Percentiles rank a stretch among this genome's conserved stretches.
phyloP scores from a whole-genome alignment of 2,113 vertebrate species.

The Lepidiolamprologus cunningtoni region DNA sequence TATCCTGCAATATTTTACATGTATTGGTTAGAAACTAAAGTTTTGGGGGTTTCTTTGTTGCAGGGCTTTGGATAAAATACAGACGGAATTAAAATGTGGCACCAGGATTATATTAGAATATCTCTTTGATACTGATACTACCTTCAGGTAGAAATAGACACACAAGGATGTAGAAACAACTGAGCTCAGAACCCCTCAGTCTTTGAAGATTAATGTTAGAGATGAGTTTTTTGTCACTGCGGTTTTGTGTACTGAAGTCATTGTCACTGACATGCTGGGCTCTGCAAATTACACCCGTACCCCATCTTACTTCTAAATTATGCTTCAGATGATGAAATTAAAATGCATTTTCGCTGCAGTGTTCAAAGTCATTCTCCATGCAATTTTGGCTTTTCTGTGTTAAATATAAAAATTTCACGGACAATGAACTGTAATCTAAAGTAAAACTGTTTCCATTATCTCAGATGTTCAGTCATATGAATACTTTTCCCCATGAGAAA shows the following conservation, averaged over 20 bases:
- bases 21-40: not conserved
- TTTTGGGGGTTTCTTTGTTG: rapidly evolving
- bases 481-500: not conserved
- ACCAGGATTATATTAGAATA: not conserved
- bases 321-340: not conserved
- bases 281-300: not conserved
- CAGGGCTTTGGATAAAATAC: not conserved
- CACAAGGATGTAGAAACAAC: not conserved
- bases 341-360: not conserved
- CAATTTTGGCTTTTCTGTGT: not conserved
- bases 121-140: not conserved
- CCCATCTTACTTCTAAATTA: not conserved
- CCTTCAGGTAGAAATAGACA: not conserved
- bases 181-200: not conserved
- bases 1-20: not conserved
- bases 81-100: not conserved
- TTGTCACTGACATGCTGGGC: not conserved
- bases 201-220: not conserved
- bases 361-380: not conserved
- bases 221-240: not conserved
- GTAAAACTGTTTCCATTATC: conserved; percentile 1
- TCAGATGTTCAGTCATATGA: not conserved
- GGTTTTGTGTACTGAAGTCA: not conserved
- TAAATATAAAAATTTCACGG: conserved; percentile 17
- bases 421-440: not conserved